Conservation (phyloP, 1,140 invertebrate genomes). For the Zaprionus ornatus region DNA sequence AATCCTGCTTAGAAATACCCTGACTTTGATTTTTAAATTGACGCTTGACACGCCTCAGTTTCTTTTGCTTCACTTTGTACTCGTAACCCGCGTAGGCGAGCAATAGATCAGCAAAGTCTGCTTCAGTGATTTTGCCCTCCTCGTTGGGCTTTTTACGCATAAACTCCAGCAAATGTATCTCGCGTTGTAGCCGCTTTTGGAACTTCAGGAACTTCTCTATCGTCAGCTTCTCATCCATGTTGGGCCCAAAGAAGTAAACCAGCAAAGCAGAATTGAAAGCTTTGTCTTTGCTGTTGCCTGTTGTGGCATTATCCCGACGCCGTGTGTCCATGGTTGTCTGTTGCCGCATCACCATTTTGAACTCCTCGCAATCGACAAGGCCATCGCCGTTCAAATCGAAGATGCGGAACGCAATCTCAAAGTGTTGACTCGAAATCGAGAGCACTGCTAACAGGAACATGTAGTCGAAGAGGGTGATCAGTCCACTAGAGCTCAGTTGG, state of each 20-base stretch:
- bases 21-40: conserved; percentile 90
- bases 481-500: conserved; percentile 96
- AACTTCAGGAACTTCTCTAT: conserved; percentile 98
- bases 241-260: conserved; percentile 96
- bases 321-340: conserved; percentile 97
- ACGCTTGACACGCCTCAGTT: conserved; percentile 97
- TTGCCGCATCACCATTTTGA: conserved; percentile 97
- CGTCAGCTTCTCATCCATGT: conserved; percentile 94
- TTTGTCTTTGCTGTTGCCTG: conserved; percentile 89
- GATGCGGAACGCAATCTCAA: conserved; percentile 99
- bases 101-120: conserved; percentile 97
- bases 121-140: conserved; percentile 94
- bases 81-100: conserved; percentile 98
- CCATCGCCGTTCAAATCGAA: conserved; percentile 99
- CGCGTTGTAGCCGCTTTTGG: conserved; percentile 96
- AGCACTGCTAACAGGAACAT: conserved; percentile 98
- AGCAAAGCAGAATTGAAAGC: conserved; percentile 94
- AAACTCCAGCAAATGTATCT: conserved; percentile 98
- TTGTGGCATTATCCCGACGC: conserved; percentile 97
- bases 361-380: conserved; percentile 98
- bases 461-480: conserved; percentile 99
- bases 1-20: conserved; percentile 92
- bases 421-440: conserved; percentile 98
- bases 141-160: conserved; percentile 93
- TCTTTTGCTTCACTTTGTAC: conserved; percentile 95